Evolutionary conservation across 2,113 vertebrate species (phyloP).

Genomic region (Oncorhynchus masou): DNA sequence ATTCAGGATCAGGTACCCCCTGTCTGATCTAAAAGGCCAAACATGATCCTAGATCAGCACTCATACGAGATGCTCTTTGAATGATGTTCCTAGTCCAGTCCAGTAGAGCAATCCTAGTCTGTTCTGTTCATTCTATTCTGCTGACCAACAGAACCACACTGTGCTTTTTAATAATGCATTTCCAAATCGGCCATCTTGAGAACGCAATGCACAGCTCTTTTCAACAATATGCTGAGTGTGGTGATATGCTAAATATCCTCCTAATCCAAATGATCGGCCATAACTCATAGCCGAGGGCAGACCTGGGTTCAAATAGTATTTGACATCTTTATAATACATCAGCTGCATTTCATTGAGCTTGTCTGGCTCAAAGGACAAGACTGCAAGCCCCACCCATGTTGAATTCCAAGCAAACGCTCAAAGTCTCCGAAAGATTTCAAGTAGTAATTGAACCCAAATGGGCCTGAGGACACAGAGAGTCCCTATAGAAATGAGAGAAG

Average conservation of each 20-base stretch:
- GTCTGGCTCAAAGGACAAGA: too few species aligned
- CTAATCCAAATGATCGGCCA: conserved; percentile 57
- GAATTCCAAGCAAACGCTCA: too few species aligned
- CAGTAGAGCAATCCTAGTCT: conserved; percentile 3
- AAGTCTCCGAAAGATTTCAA: too few species aligned
- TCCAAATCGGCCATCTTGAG: conserved; percentile 46
- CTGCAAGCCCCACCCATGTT: too few species aligned
- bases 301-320: too few species aligned
- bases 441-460: not conserved
- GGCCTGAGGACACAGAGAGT: conserved; percentile 48
- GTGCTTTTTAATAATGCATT: conserved; percentile 41
- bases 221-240: conserved; percentile 56
- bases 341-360: too few species aligned
- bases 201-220: conserved; percentile 26
- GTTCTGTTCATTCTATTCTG: conserved; percentile 44
- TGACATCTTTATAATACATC: too few species aligned
- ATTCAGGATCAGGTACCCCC: too few species aligned
- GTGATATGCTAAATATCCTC: conserved; percentile 58
- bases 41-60: too few species aligned
- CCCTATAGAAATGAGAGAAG: conserved; percentile 14
- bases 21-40: too few species aligned
- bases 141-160: conserved; percentile 45
- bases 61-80: too few species aligned
- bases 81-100: not conserved
- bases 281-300: conserved; percentile 22